A percentile compares a stretch with the other conserved stretches of the same genome.
Conservation (phyloP, 2,113 vertebrate genomes). For the Microtus montanus region DNA sequence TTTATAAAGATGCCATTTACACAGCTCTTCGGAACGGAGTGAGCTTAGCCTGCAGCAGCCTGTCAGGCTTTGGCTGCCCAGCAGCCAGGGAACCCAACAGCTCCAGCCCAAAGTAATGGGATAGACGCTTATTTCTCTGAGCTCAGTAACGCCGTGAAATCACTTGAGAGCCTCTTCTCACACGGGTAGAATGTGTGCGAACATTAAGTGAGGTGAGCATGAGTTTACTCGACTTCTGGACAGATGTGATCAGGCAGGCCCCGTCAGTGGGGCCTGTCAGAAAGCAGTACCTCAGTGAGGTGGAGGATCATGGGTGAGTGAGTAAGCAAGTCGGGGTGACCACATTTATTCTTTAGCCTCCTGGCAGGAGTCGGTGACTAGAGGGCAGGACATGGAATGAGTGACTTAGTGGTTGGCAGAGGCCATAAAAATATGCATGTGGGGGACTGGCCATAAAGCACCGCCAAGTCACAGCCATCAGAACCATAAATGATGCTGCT, state of each 20-base stretch:
- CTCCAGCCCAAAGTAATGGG: not conserved
- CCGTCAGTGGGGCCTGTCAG: not conserved
- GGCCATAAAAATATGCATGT: conserved; percentile 3
- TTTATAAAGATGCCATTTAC: not conserved
- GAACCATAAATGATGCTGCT: not conserved
- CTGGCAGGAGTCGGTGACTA: conserved; percentile 14
- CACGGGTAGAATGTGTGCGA: not conserved
- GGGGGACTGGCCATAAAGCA: not conserved
- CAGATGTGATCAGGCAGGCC: not conserved
- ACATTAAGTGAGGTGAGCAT: not conserved
- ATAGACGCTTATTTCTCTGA: not conserved
- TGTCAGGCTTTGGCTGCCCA: not conserved
- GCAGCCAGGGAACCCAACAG: not conserved
- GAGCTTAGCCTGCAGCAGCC: not conserved
- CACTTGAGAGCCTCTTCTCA: conserved; percentile 27
- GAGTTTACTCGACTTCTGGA: not conserved
- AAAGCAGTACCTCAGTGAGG: not conserved
- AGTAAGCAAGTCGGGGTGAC: not conserved
- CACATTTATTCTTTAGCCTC: not conserved
- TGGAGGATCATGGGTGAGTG: not conserved
- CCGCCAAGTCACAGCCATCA: not conserved
- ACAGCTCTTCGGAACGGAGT: not conserved
- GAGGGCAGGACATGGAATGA: not conserved
- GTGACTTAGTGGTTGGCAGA: conserved; percentile 49
- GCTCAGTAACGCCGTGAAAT: not conserved